Evolutionary conservation across 1,140 invertebrate species (phyloP), one percentile per base, ranked within the genome.

Genomic region (Pararge aegeria): DNA sequence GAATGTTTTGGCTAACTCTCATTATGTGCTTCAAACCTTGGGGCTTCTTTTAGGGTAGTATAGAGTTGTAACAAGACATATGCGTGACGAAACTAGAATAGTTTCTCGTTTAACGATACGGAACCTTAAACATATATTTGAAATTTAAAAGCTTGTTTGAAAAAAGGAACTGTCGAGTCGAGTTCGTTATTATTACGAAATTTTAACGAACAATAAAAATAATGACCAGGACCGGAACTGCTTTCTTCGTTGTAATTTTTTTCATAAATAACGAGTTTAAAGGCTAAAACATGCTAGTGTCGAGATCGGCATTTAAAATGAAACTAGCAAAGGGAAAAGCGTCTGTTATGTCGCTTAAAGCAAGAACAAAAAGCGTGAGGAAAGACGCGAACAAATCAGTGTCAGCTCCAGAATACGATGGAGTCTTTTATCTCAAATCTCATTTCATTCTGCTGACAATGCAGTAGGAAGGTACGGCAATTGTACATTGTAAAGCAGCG

Each of bases 341-440:
- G 27, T 27, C 27, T 27, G 24, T 27, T 27, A 27, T 27, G 27
- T 27, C 27, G 27, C 27, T 27, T 5, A 7, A 1, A 4, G 5
- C 30, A 34, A 34, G 30, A 12, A 34, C 9, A 46, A 46, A 20
- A 21, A 7, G 0, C 18, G 6, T 5, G 9, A 12, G 10, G 10
- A 46, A 46, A 19, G 7, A 46, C 12, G 42, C 12, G 42, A 46
- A 46, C 30, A 34, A 34, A 34, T 34, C 30, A 34, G 30, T 12
- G 37, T 52, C 40, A 29, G 20, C 19, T 40, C 16, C 37, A 38
- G 27, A 52, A 44, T 56, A 52, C 54, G n/a, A 34, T 10, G 50
- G 57, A 57, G 42, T 56, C 12, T 54, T 59, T 68, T 64, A 63
- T 51, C 54, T 67, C 51, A 46, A 59, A 64, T 55, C 56, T 64